These are phyloP conservation scores for Bettongia penicillata DNA, from an alignment of 2,113 vertebrate species.

Conservation along the genomic window DNA sequence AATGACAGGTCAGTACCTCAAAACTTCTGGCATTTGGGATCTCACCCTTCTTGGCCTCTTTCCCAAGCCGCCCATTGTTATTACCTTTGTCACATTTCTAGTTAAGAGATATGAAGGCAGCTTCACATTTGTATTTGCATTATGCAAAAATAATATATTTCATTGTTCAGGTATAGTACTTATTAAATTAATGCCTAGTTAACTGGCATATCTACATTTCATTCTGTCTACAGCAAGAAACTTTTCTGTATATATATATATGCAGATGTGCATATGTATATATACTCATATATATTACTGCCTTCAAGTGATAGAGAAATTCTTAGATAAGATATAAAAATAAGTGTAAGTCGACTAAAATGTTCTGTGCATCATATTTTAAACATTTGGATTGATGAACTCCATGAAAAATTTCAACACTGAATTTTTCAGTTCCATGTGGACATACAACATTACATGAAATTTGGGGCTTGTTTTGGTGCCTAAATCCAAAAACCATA, in stretches of 20 bases:
- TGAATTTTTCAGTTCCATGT: conserved; percentile 39
- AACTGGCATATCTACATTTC: not conserved
- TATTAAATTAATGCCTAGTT: not conserved
- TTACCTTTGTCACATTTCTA: not conserved
- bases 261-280: not conserved
- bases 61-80: not conserved
- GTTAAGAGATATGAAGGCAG: not conserved
- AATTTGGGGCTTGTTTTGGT: conserved; percentile 47
- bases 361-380: conserved; percentile 8
- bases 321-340: not conserved
- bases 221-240: not conserved
- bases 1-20: not conserved
- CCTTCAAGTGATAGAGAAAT: not conserved
- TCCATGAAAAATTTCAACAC: conserved; percentile 16
- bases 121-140: not conserved
- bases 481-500: conserved; percentile 67
- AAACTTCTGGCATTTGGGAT: not conserved
- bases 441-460: conserved; percentile 30
- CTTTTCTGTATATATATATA: not conserved
- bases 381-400: conserved; percentile 47
- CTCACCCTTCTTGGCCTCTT: rapidly evolving
- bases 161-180: not conserved
- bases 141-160: conserved; percentile 17
- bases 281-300: not conserved
- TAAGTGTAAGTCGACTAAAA: not conserved